Conservation (phyloP, 2,113 vertebrate genomes). For the Pycnonotus jocosus region DNA sequence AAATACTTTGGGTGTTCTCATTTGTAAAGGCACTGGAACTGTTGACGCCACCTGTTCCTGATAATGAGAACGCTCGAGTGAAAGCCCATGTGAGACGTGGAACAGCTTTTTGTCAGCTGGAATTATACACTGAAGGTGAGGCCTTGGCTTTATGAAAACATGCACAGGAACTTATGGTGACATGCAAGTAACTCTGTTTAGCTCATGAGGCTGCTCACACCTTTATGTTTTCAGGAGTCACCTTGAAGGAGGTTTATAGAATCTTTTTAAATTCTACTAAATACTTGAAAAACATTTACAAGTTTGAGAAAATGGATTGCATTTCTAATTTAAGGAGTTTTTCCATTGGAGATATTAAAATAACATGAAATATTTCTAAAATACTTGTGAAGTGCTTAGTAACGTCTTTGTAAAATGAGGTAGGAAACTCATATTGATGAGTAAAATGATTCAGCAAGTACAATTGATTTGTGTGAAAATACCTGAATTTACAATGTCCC, state of each 20-base stretch:
- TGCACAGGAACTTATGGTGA: neutral
- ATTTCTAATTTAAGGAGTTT: neutral
- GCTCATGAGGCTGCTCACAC: neutral
- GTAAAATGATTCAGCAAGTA: neutral
- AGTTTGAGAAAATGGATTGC: neutral
- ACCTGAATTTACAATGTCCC: neutral
- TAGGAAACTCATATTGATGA: neutral
- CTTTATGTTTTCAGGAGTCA: neutral
- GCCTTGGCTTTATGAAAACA: neutral
- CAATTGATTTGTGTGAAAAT: neutral
- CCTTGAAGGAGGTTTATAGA: neutral
- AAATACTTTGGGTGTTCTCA: neutral
- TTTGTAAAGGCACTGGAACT: slow-evolving; percentile 84
- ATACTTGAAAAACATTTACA: neutral
- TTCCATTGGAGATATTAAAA: neutral
- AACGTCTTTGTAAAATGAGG: neutral
- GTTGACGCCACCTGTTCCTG: slow-evolving; percentile 82
- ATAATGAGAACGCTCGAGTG: slow-evolving; percentile 81
- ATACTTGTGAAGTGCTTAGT: neutral
- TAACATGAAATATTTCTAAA: neutral
- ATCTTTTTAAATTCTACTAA: neutral
- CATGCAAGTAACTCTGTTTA: neutral
- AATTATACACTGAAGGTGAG: slow-evolving; percentile 90
- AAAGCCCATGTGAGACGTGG: slow-evolving; percentile 87
- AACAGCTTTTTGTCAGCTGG: slow-evolving; percentile 87